These are phyloP conservation scores for Parelbella ahira DNA, from an alignment of 2,888 invertebrate genomes.

Conservation along the genomic window DNA sequence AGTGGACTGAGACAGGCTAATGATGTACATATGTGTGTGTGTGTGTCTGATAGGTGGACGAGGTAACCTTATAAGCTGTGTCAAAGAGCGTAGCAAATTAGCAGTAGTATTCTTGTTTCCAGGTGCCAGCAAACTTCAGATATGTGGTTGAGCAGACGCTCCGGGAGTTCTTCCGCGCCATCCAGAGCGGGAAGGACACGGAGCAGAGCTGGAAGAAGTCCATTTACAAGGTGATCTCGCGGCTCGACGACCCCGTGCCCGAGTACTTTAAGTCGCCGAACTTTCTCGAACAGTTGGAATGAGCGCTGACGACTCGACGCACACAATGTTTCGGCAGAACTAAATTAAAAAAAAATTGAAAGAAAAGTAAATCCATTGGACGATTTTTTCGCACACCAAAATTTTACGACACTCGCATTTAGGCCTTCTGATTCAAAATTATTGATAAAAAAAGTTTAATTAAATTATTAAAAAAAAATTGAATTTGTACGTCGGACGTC, in stretches of 20 bases:
- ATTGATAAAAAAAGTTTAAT: constrained; percentile 73
- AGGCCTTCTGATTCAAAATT: constrained; percentile 84
- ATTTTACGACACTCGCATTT: constrained; percentile 85
- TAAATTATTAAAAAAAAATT: constrained; percentile 70
- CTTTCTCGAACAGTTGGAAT: constrained; percentile 99
- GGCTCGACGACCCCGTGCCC: constrained; percentile 98
- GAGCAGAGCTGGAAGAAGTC: constrained; percentile 99
- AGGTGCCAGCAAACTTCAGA: constrained; percentile 99
- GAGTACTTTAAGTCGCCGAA: constrained; percentile 99
- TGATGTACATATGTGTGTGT: no score
- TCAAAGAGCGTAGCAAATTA: neutral
- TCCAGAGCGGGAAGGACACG: constrained; percentile 96
- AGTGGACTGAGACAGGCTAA: no score
- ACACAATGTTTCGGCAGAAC: constrained; percentile 60
- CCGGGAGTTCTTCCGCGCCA: constrained; percentile 99
- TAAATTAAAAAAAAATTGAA: constrained; percentile 41
- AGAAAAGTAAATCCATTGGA: constrained; percentile 51
- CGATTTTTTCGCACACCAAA: constrained; percentile 80
- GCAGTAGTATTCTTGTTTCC: constrained; percentile 39
- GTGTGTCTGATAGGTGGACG: no score
- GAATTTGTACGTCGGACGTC: constrained; percentile 73
- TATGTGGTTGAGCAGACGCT: constrained; percentile 98
- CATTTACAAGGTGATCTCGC: constrained; percentile 99
- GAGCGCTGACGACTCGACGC: constrained; percentile 61
- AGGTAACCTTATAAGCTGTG: no score